These are phyloP conservation scores for Ophion obscuratus DNA, from an alignment of 2,888 invertebrate species.

Conservation along the genomic window DNA sequence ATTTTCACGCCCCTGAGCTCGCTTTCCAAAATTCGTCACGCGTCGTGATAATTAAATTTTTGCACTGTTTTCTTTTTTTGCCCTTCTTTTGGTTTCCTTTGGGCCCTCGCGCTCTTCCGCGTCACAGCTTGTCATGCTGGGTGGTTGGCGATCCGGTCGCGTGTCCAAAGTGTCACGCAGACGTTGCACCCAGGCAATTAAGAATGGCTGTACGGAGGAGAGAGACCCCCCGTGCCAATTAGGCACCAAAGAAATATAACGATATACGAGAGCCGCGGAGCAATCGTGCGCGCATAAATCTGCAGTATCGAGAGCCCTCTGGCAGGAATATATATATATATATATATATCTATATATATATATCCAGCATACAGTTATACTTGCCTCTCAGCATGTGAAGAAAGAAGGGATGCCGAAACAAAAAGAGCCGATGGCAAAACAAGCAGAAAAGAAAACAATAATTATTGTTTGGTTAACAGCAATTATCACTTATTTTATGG, in stretches of 20 bases:
- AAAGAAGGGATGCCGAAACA: neutral
- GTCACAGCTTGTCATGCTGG: constrained; percentile 44
- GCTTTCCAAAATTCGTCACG: constrained; percentile 59
- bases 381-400: neutral
- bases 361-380: constrained; percentile 27
- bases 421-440: constrained; percentile 12
- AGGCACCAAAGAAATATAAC: constrained; percentile 64
- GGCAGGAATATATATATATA: constrained; percentile 18
- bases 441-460: neutral
- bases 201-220: constrained; percentile 47
- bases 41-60: constrained; percentile 38
- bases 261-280: constrained; percentile 46
- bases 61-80: constrained; percentile 32
- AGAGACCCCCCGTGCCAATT: constrained; percentile 60
- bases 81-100: constrained; percentile 4
- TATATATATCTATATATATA: constrained; percentile 16
- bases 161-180: constrained; percentile 63
- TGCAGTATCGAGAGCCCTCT: constrained; percentile 61
- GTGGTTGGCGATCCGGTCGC: constrained; percentile 58
- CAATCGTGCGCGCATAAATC: constrained; percentile 65
- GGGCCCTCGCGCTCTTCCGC: constrained; percentile 6
- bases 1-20: constrained; percentile 53
- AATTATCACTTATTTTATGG: neutral
- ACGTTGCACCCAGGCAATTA: constrained; percentile 62
- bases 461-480: neutral